Base-by-base conservation (phyloP, 2,888 invertebrate genomes). In the Cosmia pyralina region DNA sequence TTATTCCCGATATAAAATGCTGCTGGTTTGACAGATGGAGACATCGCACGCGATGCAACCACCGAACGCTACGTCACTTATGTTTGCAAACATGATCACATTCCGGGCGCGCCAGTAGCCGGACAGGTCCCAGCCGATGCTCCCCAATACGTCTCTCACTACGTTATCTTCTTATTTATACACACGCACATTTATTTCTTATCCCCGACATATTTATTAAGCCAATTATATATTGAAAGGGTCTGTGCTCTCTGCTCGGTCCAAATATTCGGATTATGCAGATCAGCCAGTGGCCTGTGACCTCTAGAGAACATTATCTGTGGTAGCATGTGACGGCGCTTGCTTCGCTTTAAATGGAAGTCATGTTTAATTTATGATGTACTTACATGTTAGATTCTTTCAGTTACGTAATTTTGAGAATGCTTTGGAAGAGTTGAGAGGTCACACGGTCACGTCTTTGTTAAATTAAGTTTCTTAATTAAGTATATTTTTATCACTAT, bases 231-330 rank as follows among this genome's bases (percentile, higher is more conserved):
- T 50, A 71, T 66, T 60, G 58, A 57, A 67, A 58, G 81, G 76
- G 57, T 57, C 69, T 57, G 44, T 63, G 60, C 58, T 69, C 57
- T 64, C 38, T 34, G n/a, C 63, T 52, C 77, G 78, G 69, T 69
- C 82, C 85, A 73, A 82, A 82, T 85, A 82, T 70, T 77, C 69
- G 81, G 80, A 82, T 87, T 88, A 84, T 87, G 88, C 84, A 82
- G 84, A 88, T 87, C 81, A 86, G 80, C 78, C 62, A 72, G 71
- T 85, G 84, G 69, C 88, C 85, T 72, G 52, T 75, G 83, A 80
- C 86, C 85, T 53, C 15, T 0, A 46, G 48, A 50, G 57, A 62
- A 72, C 62, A 69, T 75, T 63, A 80, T 52, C 70, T 59, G 67
- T 64, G 71, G 41, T 59, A 38, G 68, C 58, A 50, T 17, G 76